Percentiles rank a stretch among this genome's conserved stretches.
phyloP scores from a whole-genome alignment of 2,888 invertebrate species.

The Agapetus fuscipes region DNA sequence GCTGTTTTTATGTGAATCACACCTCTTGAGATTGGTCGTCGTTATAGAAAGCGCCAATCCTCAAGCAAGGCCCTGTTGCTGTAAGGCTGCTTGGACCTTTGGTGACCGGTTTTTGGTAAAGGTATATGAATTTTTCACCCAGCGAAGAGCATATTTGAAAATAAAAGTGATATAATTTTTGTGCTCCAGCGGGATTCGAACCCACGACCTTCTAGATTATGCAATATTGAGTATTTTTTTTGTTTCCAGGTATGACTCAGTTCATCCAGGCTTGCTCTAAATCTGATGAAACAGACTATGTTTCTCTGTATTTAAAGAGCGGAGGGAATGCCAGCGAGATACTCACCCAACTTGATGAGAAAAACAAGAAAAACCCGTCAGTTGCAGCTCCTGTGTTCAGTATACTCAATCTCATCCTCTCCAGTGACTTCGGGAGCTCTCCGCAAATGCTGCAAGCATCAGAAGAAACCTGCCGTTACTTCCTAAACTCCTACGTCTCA shows the following conservation, averaged over 20 bases:
- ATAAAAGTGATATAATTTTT: too few species aligned
- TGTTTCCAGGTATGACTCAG: conserved; percentile 47
- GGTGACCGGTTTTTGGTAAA: too few species aligned
- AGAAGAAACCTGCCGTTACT: conserved; percentile 57
- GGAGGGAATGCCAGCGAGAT: conserved; percentile 66
- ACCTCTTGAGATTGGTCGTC: too few species aligned
- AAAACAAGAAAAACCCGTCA: conserved; percentile 50
- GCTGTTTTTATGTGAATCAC: too few species aligned
- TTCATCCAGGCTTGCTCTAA: conserved; percentile 50
- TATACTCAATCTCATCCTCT: conserved; percentile 53
- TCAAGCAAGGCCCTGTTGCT: too few species aligned
- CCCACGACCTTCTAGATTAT: too few species aligned
- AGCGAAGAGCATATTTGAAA: too few species aligned
- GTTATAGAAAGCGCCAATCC: too few species aligned
- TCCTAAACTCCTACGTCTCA: conserved; percentile 56
- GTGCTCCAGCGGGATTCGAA: too few species aligned
- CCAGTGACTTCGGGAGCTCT: conserved; percentile 55
- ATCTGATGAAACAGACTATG: conserved; percentile 40
- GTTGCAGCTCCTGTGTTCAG: conserved; percentile 53
- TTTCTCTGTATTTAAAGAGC: conserved; percentile 54
- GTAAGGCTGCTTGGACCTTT: too few species aligned
- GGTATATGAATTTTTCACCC: too few species aligned
- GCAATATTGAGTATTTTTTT: too few species aligned
- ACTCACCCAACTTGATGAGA: conserved; percentile 50
- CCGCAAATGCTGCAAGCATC: conserved; percentile 51